Evolutionary conservation across 92 coral and sea anemone genomes (phyloP), one percentile per base, ranked within the genome.

Genomic region (Porites divaricata): DNA sequence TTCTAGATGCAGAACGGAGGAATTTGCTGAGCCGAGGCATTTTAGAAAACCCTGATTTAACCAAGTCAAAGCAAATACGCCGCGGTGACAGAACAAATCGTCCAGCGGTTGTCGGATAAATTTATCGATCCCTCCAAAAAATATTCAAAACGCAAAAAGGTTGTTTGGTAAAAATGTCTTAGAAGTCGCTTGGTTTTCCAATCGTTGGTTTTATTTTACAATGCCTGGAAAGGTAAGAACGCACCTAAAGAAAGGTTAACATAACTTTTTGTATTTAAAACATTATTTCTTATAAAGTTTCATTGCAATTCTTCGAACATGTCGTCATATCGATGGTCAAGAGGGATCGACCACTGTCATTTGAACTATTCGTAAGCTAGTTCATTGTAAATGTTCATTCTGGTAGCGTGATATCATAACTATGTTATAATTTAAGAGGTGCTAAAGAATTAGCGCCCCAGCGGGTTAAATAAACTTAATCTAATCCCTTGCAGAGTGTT

Each of bases 221-320:
- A 94, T 94, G 98, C 92, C 95, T 64, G 93, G 91, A 70, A 89
- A 94, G 95, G 98, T 94, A 87, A 81, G 95, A 48, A 15, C 15
- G 17, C 35, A 41, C 20, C 45, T 26, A 28, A 9, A 59, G 20
- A 10, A 13, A 64, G 28, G 22, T 11, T 45, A 5, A 12, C 52
- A 5, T 45, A 24, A 0, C 23, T 35, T 14, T 23, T 41, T 58
- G 15, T 24, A n/a, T 50, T 26, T 2, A 50, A 66, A 19, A 67
- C 4, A 50, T 67, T 16, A 59, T 35, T 71, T 41, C 77, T 70
- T 24, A n/a, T n/a, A n/a, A 26, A 6, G 48, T 56, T 80, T 54
- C 51, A 20, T 25, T 62, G 71, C 52, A 57, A 63, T 76, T 71
- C 71, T 76, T 59, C 28, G 26, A 52, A 78, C 53, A 73, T 92